Evolutionary conservation across 1,140 invertebrate species (phyloP).

Genomic region (Spodoptera frugiperda): DNA sequence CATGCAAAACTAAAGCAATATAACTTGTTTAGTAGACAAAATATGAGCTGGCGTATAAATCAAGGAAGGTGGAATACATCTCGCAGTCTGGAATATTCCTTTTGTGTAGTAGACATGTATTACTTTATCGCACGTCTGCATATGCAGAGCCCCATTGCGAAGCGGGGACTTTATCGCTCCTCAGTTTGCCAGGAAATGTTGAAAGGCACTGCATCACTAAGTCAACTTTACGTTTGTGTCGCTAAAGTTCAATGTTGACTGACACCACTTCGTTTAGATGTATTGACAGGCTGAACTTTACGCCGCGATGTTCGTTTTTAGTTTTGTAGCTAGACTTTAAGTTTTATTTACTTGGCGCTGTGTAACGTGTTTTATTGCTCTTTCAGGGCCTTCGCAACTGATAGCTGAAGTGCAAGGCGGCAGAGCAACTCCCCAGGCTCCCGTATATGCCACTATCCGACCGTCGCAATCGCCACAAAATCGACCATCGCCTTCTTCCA

Average conservation of each 20-base stretch:
- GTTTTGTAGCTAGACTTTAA: constrained; percentile 35
- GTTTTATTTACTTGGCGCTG: constrained; percentile 24
- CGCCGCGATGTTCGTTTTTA: constrained; percentile 31
- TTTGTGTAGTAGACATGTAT: constrained; percentile 51
- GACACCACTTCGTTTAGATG: constrained; percentile 30
- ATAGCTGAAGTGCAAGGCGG: constrained; percentile 73
- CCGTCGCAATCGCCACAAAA: constrained; percentile 67
- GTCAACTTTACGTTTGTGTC: constrained; percentile 8
- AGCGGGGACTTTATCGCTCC: constrained; percentile 56
- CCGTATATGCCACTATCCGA: constrained; percentile 76
- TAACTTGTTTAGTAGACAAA: constrained; percentile 43
- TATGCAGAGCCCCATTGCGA: constrained; percentile 51
- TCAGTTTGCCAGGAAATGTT: constrained; percentile 53
- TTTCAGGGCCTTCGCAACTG: constrained; percentile 84
- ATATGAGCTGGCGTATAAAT: constrained; percentile 46
- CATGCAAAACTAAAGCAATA: constrained; percentile 26
- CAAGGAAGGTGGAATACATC: constrained; percentile 44
- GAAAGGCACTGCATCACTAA: constrained; percentile 17
- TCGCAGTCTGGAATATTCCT: constrained; percentile 54
- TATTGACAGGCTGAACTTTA: constrained; percentile 42
- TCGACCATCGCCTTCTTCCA: constrained; percentile 59
- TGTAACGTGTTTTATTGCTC: constrained; percentile 48
- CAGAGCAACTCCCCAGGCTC: constrained; percentile 77
- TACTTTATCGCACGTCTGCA: constrained; percentile 61
- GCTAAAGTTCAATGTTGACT: constrained; percentile 37